phyloP scores from a whole-genome alignment of 1,140 invertebrate genomes.

The Aphelinus certus region DNA sequence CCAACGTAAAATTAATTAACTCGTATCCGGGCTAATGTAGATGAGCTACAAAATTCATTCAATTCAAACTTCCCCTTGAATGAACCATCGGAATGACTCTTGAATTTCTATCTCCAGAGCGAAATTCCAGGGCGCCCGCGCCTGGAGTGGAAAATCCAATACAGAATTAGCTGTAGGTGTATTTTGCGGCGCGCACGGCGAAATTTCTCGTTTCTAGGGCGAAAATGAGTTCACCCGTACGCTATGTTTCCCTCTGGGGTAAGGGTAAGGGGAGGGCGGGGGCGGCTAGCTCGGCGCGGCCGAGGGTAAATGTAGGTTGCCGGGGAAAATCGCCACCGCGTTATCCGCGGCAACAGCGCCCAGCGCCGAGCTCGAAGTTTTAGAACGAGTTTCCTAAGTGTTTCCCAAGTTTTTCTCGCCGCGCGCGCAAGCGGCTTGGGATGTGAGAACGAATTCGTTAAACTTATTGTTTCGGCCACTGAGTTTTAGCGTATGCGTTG shows the following conservation, averaged over 20 bases:
- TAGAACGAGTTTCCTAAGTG: conserved; percentile 34
- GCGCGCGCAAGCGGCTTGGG: neutral
- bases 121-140: conserved; percentile 1
- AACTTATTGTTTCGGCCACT: conserved; percentile 32
- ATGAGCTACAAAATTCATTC: neutral
- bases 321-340: conserved; percentile 15
- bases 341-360: neutral
- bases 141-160: conserved; percentile 11
- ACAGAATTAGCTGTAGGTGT: conserved; percentile 26
- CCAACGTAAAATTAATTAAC: too few species aligned
- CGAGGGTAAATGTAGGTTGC: conserved; percentile 31
- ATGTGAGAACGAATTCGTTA: conserved; percentile 38
- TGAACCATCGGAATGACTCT: neutral
- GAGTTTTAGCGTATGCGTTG: conserved; percentile 47
- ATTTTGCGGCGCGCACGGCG: neutral
- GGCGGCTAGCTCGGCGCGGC: too few species aligned
- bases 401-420: conserved; percentile 25
- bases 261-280: neutral
- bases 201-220: conserved; percentile 32
- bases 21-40: too few species aligned
- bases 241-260: neutral
- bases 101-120: neutral
- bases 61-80: neutral
- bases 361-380: conserved; percentile 27
- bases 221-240: conserved; percentile 25